Evolutionary conservation across 1,140 invertebrate genomes (phyloP).

Genomic region (Caenorhabditis latens): DNA sequence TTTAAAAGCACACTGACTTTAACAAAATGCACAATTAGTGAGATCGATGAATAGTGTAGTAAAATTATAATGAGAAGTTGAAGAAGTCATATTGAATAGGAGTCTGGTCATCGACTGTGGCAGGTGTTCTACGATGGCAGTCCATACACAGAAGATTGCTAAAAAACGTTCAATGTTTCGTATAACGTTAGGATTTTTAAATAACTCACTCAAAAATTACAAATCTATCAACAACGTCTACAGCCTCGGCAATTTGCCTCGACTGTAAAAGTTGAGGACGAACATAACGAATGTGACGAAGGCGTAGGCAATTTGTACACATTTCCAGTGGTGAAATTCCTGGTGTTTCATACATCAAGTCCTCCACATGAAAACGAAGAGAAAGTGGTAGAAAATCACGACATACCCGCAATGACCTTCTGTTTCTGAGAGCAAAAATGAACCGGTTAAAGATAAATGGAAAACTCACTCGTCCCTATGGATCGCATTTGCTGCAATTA

Average conservation of each 20-base stretch:
- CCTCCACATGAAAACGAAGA: constrained; percentile 6
- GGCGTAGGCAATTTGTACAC: neutral
- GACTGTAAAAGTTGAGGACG: neutral
- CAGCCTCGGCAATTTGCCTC: neutral
- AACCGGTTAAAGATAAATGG: neutral
- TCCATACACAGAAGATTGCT: constrained; percentile 38
- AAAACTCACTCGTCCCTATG: neutral
- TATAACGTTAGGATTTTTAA: neutral
- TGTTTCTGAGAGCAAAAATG: neutral
- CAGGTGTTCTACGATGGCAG: neutral
- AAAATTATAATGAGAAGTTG: neutral
- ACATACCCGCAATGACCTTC: neutral
- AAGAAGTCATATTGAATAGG: constrained; percentile 10
- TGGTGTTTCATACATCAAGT: constrained; percentile 12
- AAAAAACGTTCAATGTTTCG: neutral
- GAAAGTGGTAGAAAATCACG: neutral
- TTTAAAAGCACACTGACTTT: neutral
- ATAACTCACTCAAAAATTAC: constrained; percentile 28
- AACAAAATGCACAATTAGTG: too few species aligned
- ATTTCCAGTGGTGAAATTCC: constrained; percentile 14
- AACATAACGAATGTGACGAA: constrained; percentile 37
- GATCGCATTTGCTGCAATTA: neutral
- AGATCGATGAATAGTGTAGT: too few species aligned
- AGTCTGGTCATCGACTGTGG: too few species aligned
- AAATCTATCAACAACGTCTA: constrained; percentile 14